Percentiles rank a stretch among this genome's conserved stretches.
Conservation (phyloP, 2,113 vertebrate genomes). For the Gnathonemus longibarbis region DNA sequence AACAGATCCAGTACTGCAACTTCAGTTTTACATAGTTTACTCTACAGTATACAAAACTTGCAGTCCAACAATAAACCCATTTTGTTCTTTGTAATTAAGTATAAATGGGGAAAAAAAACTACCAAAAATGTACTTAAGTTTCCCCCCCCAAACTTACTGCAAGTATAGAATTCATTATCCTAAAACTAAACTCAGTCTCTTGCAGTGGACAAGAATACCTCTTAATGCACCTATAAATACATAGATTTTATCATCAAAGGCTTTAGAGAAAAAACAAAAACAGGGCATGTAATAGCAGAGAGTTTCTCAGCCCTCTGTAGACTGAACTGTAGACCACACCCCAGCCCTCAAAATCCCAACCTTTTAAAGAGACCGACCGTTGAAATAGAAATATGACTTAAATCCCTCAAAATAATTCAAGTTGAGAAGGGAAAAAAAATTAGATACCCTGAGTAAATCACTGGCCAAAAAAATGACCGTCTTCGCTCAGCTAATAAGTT, state of each 20-base stretch:
- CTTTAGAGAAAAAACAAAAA: not conserved
- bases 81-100: constrained; percentile 49
- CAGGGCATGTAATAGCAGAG: not conserved
- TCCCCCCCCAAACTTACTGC: constrained; percentile 24
- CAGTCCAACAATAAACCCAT: constrained; percentile 50
- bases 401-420: constrained; percentile 45
- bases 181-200: constrained; percentile 4
- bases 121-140: constrained; percentile 47
- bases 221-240: not conserved
- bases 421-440: constrained; percentile 36
- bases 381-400: constrained; percentile 19
- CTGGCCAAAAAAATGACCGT: constrained; percentile 49
- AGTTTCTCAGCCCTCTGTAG: not conserved
- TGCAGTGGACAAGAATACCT: not conserved
- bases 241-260: not conserved
- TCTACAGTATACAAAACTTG: constrained; percentile 66
- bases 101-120: constrained; percentile 49
- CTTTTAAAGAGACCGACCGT: constrained; percentile 35
- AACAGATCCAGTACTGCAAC: constrained; percentile 59
- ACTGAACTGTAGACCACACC: not conserved
- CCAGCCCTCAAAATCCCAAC: not conserved
- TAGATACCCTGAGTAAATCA: constrained; percentile 60
- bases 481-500: constrained; percentile 40
- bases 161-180: not conserved
- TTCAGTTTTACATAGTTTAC: constrained; percentile 41